Evolutionary conservation across 2,888 invertebrate species (phyloP), one percentile per base, ranked within the genome.

Genomic region (Eupelmus urozonus): DNA sequence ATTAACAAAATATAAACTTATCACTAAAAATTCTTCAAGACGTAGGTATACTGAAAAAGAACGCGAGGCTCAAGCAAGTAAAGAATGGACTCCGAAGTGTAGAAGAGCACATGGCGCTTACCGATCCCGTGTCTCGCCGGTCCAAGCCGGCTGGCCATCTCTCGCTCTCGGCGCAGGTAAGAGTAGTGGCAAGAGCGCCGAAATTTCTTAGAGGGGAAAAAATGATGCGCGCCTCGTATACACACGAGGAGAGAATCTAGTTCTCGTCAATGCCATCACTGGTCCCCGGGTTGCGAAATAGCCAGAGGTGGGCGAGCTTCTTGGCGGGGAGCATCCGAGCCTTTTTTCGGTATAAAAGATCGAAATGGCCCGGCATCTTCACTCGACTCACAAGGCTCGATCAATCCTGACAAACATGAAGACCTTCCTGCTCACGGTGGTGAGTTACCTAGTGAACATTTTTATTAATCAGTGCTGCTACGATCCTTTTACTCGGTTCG

Each of bases 301-400:
- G 29, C 2, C 13, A 9, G 18, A 42, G 51, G 42, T 20, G 55
- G 18, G 27, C 9, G 51, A 67, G 51, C 27, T 11, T 57, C 42
- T 71, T 29, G 75, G 71, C 57, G 74, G 62, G 74, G 78, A 71
- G 45, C 20, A 23, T 18, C 18, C 20, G 13, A 45, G 45, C 23
- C 16, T 59, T 76, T 80, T 80, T 80, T 83, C 78, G 80, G 86
- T 89, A 89, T 89, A 89, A 89, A 89, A 89, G 88, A 83, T 88
- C 84, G 87, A 84, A 85, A 85, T 83, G 18, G 42, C 81, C 81
- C 80, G 84, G 81, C 82, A 82, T 85, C 84, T 84, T 84, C 83
- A 85, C 83, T 82, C 84, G 84, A 78, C 82, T 81, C 81, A 83
- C 82, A 85, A 83, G 82, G 9, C 84, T 84, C 78, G 82, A 84